phyloP scores from a whole-genome alignment of 2,888 invertebrate species.

The Pseudococcus viburni region DNA sequence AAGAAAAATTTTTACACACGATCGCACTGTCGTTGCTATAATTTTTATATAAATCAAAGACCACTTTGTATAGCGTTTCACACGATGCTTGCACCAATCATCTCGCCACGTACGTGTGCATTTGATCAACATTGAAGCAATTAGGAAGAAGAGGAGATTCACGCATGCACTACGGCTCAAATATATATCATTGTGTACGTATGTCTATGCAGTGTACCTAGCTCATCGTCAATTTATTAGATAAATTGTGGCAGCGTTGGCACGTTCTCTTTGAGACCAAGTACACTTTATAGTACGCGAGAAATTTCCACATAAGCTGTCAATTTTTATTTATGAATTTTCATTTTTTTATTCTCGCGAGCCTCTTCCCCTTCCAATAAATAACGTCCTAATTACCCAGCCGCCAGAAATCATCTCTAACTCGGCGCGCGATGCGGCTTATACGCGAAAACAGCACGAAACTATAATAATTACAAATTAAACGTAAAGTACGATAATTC shows the following conservation, averaged over 20 bases:
- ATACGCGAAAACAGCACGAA: constrained; percentile 46
- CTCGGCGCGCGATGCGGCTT: background rate
- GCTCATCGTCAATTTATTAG: constrained; percentile 36
- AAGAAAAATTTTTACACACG: constrained; percentile 41
- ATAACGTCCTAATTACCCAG: constrained; percentile 43
- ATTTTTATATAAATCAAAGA: constrained; percentile 51
- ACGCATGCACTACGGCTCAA: constrained; percentile 18
- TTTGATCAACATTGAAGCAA: constrained; percentile 37
- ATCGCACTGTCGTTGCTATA: constrained; percentile 28
- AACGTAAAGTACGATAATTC: constrained; percentile 53
- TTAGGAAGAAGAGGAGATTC: constrained; percentile 27
- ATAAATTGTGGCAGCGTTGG: constrained; percentile 46
- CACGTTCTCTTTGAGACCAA: constrained; percentile 13
- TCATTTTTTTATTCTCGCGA: background rate
- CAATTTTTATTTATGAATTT: constrained; percentile 57
- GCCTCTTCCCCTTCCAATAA: constrained; percentile 9
- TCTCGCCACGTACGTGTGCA: background rate
- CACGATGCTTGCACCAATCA: constrained; percentile 37
- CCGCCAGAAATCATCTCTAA: constrained; percentile 35
- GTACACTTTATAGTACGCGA: background rate
- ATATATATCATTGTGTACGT: constrained; percentile 42
- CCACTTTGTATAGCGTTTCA: constrained; percentile 44
- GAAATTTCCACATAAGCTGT: constrained; percentile 53
- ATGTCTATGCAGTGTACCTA: background rate
- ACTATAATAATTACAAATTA: constrained; percentile 50